Evolutionary conservation across 1,140 invertebrate genomes (phyloP), one percentile per base, ranked within the genome.

Genomic region (Linepithema humile): DNA sequence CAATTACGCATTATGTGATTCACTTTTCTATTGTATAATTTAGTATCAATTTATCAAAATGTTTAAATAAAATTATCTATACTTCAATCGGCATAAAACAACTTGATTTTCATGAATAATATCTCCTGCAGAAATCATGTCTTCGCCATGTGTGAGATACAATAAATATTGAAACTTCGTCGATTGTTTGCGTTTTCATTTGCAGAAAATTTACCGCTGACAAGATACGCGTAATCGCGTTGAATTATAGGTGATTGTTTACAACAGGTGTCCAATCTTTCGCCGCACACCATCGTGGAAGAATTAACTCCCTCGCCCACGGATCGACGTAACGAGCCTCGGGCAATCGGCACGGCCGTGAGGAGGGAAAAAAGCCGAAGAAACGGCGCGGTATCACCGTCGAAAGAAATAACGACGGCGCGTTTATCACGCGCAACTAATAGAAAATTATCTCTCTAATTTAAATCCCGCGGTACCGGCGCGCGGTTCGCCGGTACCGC

Each of bases 391-490:
- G 43, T 87, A 86, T 48, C 38, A 32, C 23, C 55, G 55, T 60
- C 73, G 60, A 43, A 73, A 55, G 40, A 53, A 88, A 88, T 77
- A 88, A 88, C 86, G 88, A 88, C 86, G 86, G 86, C 86, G 86
- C 84, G 87, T 89, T 88, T 89, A 85, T 88, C 88, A 85, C 78
- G 87, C 87, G 82, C 84, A 78, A 86, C 87, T 89, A 89, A 89
- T 89, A 88, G 88, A 89, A 89, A 89, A 89, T 89, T 84, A 89
- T 89, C 87, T 89, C 83, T 88, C 86, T 88, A 88, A 89, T 89
- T 89, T 89, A 89, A 89, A 89, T 89, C 57, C 60, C 12, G 59
- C 55, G 62, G 29, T n/a, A n/a, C 55, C 26, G 48, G 53, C 38
- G 20, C 74, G 38, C n/a, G n/a, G 45, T 45, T 10, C 50, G 55